These are phyloP conservation scores for Norana najaformis DNA, from an alignment of 2,888 invertebrate species.

Conservation along the genomic window DNA sequence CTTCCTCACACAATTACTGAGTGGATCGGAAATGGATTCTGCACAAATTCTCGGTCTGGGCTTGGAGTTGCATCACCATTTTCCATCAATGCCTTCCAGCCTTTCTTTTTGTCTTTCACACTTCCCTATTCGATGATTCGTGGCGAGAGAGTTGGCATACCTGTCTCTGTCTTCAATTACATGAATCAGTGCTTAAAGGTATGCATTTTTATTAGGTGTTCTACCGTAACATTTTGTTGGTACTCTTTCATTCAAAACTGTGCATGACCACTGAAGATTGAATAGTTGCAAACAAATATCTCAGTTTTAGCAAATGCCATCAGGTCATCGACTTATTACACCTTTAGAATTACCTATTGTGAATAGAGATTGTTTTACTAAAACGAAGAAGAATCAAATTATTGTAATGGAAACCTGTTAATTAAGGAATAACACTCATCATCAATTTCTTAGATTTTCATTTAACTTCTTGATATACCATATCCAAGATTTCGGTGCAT, in stretches of 20 bases:
- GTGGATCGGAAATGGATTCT: conserved; percentile 69
- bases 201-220: not conserved
- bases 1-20: conserved; percentile 71
- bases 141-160: conserved; percentile 71
- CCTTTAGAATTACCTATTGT: too few species aligned
- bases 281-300: too few species aligned
- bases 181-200: conserved; percentile 67
- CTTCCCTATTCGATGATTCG: conserved; percentile 72
- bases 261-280: not conserved
- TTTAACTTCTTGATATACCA: too few species aligned
- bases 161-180: conserved; percentile 76
- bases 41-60: conserved; percentile 65
- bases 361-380: too few species aligned
- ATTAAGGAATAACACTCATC: too few species aligned
- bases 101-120: conserved; percentile 76
- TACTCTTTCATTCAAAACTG: not conserved
- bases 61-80: conserved; percentile 66
- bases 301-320: too few species aligned
- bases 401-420: too few species aligned
- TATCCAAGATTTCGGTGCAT: too few species aligned
- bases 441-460: too few species aligned
- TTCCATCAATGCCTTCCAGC: conserved; percentile 70
- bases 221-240: not conserved
- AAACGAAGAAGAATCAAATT: too few species aligned
- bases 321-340: too few species aligned